A percentile compares a stretch with the other conserved stretches of the same genome.
Evolutionary conservation across 2,797 vertebrate species (phyloP).

Genomic region (Sebastolobus altivelis): DNA sequence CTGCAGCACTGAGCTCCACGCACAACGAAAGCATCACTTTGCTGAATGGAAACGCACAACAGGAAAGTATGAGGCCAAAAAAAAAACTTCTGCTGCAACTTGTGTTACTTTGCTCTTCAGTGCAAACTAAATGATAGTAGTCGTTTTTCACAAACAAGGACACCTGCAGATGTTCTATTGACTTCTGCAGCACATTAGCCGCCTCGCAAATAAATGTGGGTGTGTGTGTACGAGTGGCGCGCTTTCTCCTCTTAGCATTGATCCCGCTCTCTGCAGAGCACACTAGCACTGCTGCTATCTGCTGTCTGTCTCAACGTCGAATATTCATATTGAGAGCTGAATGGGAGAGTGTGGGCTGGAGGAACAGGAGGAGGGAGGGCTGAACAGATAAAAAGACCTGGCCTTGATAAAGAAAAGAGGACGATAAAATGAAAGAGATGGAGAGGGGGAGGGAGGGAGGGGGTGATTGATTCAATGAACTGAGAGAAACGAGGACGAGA

Average conservation of each 20-base stretch:
- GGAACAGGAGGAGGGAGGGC: constrained; percentile 18
- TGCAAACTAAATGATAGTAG: neutral
- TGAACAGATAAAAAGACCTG: constrained; percentile 43
- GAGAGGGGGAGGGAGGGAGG: neutral
- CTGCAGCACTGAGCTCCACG: constrained; percentile 32
- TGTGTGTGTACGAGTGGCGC: neutral
- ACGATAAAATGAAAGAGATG: constrained; percentile 17
- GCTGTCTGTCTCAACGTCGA: constrained; percentile 16
- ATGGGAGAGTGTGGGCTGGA: constrained; percentile 37
- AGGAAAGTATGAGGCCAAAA: neutral
- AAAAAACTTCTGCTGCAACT: constrained; percentile 13
- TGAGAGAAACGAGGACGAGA: constrained; percentile 2
- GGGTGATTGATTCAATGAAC: constrained; percentile 23
- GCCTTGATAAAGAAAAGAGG: constrained; percentile 52
- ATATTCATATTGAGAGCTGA: constrained; percentile 29
- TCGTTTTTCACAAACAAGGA: constrained; percentile 6
- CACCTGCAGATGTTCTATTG: constrained; percentile 13
- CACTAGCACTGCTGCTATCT: neutral
- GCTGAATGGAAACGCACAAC: constrained; percentile 15
- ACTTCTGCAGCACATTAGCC: constrained; percentile 28
- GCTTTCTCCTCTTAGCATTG: constrained; percentile 4
- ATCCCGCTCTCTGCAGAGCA: constrained; percentile 11
- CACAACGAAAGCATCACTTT: neutral
- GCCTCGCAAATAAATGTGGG: neutral
- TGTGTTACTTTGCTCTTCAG: neutral